Evolutionary conservation across 2,797 vertebrate species (phyloP).

Genomic region (Bradypus variegatus): DNA sequence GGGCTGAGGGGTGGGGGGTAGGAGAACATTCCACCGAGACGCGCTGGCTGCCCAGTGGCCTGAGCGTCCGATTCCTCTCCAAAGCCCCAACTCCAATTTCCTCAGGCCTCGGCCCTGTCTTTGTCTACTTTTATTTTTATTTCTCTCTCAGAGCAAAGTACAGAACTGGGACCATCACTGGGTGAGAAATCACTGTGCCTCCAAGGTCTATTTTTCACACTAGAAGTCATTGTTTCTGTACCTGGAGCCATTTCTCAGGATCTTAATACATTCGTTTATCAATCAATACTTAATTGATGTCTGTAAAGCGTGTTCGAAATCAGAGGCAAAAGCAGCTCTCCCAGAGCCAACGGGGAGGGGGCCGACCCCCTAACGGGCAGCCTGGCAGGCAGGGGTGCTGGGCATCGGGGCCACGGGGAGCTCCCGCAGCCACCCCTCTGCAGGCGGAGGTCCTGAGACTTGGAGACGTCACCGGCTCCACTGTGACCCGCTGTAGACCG

Average conservation of each 20-base stretch:
- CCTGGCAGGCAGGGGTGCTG: rapidly evolving
- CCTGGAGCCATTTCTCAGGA: background rate
- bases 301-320: background rate
- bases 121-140: background rate
- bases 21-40: too few species aligned
- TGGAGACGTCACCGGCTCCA: rapidly evolving
- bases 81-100: background rate
- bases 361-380: rapidly evolving
- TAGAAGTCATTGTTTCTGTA: background rate
- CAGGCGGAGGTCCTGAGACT: rapidly evolving
- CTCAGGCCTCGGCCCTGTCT: background rate
- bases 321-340: rapidly evolving
- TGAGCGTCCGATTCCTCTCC: background rate
- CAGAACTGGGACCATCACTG: rapidly evolving
- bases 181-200: background rate
- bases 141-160: background rate
- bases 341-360: rapidly evolving
- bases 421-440: too few species aligned
- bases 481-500: background rate
- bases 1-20: too few species aligned
- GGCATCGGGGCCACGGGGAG: rapidly evolving
- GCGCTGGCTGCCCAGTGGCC: too few species aligned
- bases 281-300: background rate
- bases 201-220: background rate
- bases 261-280: background rate